Percentiles rank a stretch among this genome's conserved stretches.
These are phyloP conservation scores for Phragmatobia fuliginosa DNA, from an alignment of 2,888 invertebrate species.

Conservation along the genomic window DNA sequence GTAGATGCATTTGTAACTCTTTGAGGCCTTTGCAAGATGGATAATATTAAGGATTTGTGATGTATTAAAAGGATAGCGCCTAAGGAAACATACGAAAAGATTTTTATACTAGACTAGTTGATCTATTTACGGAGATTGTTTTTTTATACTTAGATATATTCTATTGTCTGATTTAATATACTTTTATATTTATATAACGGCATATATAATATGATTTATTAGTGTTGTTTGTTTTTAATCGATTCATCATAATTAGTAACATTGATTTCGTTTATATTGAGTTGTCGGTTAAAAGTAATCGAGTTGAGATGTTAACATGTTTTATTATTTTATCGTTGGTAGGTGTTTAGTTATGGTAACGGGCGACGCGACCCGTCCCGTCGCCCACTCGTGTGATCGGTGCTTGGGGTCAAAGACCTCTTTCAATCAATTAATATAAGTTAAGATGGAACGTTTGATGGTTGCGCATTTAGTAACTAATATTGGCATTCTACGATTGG, in stretches of 20 bases:
- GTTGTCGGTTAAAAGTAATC: slow-evolving; percentile 62
- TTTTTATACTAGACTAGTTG: slow-evolving; percentile 87
- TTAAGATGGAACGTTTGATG: slow-evolving; percentile 79
- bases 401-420: slow-evolving; percentile 82
- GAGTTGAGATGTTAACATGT: slow-evolving; percentile 74
- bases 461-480: slow-evolving; percentile 86
- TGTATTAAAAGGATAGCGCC: slow-evolving; percentile 87
- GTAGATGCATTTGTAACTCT: slow-evolving; percentile 87
- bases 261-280: slow-evolving; percentile 76
- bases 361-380: slow-evolving; percentile 46
- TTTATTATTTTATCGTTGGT: slow-evolving; percentile 80
- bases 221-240: slow-evolving; percentile 87
- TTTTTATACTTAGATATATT: slow-evolving; percentile 87
- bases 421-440: slow-evolving; percentile 79
- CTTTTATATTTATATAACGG: slow-evolving; percentile 85
- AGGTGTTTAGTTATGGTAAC: slow-evolving; percentile 74
- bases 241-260: slow-evolving; percentile 77
- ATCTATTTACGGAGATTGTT: slow-evolving; percentile 88
- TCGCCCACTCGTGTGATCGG: slow-evolving; percentile 62
- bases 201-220: slow-evolving; percentile 84
- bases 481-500: slow-evolving; percentile 88
- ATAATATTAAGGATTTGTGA: slow-evolving; percentile 87
- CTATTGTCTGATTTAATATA: slow-evolving; percentile 87
- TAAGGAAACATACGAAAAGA: slow-evolving; percentile 87
- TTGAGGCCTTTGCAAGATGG: slow-evolving; percentile 87